Percentiles rank a stretch among this genome's conserved stretches.
Evolutionary conservation across 2,113 vertebrate species (phyloP).

Genomic region (Platichthys flesus): DNA sequence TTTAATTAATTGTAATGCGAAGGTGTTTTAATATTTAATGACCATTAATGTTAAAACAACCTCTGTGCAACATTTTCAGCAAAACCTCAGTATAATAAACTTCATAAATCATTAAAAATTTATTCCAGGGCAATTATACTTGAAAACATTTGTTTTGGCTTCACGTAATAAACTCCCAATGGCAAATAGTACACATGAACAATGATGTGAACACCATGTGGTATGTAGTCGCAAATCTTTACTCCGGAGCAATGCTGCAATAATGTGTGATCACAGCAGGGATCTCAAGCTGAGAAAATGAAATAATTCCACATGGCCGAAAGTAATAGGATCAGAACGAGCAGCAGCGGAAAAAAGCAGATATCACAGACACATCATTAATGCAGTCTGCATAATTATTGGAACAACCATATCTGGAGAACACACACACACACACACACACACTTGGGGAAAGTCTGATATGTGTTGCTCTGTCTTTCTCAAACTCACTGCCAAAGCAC

Average conservation of each 20-base stretch:
- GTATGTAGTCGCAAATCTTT: slow-evolving; percentile 22
- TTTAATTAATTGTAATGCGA: not conserved
- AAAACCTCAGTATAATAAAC: not conserved
- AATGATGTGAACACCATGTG: too few relatives aligned
- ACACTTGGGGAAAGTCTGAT: not conserved
- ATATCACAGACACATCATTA: slow-evolving; percentile 24
- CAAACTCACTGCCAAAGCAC: not conserved
- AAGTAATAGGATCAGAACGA: slow-evolving; percentile 51
- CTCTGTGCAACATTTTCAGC: not conserved
- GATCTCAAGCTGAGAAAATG: slow-evolving; percentile 52
- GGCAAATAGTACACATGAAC: too few relatives aligned
- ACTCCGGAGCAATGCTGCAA: slow-evolving; percentile 8
- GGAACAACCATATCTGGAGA: slow-evolving; percentile 30
- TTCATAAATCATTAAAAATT: not conserved
- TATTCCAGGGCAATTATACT: not conserved
- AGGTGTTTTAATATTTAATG: not conserved
- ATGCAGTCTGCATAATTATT: slow-evolving; percentile 40
- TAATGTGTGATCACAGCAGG: slow-evolving; percentile 57
- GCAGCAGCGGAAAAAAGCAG: slow-evolving; percentile 39
- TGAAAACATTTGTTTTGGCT: not conserved
- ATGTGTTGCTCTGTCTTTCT: not conserved
- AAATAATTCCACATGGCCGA: slow-evolving; percentile 55
- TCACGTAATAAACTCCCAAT: too few relatives aligned
- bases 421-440: slow-evolving; percentile 20
- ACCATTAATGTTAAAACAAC: not conserved